Conservation (phyloP, 2,888 invertebrate species). For the Synergus japonicus region DNA sequence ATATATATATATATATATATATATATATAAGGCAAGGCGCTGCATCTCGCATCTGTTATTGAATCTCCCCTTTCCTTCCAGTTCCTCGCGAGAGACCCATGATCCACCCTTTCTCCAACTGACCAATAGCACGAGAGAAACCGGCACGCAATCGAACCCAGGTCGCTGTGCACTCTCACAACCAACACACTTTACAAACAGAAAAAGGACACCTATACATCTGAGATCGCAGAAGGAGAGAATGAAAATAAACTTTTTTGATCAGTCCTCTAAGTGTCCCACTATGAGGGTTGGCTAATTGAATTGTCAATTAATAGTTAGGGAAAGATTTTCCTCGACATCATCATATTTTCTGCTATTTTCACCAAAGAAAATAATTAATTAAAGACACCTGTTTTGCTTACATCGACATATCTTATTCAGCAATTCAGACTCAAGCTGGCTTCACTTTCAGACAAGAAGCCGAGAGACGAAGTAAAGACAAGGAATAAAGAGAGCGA, state of each 20-base stretch:
- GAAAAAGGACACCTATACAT: background rate
- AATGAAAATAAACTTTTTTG: conserved; percentile 57
- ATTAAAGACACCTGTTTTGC: conserved; percentile 44
- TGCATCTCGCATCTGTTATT: conserved; percentile 69
- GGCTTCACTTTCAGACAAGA: conserved; percentile 47
- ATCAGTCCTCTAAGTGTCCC: conserved; percentile 36
- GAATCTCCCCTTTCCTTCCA: conserved; percentile 45
- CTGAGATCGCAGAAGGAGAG: conserved; percentile 36
- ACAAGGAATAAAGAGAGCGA: conserved; percentile 38
- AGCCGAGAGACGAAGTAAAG: conserved; percentile 45
- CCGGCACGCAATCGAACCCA: conserved; percentile 54
- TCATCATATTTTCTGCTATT: background rate
- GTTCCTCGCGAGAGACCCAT: conserved; percentile 42
- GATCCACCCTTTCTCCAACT: conserved; percentile 72
- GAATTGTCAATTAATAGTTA: background rate
- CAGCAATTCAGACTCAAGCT: background rate
- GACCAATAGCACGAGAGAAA: conserved; percentile 65
- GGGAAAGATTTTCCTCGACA: background rate
- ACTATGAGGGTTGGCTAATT: background rate
- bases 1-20: no score
- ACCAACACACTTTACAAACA: conserved; percentile 38
- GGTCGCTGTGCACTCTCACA: conserved; percentile 48
- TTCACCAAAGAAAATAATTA: background rate
- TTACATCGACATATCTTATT: conserved; percentile 31
- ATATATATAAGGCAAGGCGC: conserved; percentile 57